Evolutionary conservation across 1,140 invertebrate species (phyloP).

Genomic region (Aphaenogaster floridana): DNA sequence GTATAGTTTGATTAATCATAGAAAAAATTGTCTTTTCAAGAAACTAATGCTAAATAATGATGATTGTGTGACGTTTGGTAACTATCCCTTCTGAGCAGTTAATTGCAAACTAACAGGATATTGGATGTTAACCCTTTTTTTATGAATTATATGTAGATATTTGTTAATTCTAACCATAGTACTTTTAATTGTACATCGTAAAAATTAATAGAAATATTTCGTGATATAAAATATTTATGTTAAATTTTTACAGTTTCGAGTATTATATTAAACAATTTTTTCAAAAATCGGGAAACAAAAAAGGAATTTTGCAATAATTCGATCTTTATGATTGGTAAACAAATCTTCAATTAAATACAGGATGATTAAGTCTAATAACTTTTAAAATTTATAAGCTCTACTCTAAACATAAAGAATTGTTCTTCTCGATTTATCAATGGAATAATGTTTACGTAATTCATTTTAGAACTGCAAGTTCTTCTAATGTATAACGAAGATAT

Average conservation of each 20-base stretch:
- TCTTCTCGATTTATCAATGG: not conserved
- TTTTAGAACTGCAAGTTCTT: not conserved
- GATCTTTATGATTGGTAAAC: not conserved
- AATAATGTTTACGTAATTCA: not conserved
- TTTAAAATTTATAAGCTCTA: not conserved
- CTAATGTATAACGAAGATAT: not conserved
- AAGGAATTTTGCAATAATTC: not conserved
- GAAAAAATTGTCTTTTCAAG: not conserved
- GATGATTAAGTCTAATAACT: not conserved
- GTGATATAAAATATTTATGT: no score
- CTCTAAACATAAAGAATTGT: not conserved
- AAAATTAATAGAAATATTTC: not conserved
- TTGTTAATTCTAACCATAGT: not conserved
- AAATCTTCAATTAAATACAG: not conserved
- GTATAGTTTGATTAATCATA: not conserved
- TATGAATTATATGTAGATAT: not conserved
- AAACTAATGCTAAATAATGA: not conserved
- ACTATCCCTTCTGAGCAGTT: not conserved
- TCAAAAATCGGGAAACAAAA: not conserved
- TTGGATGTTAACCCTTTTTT: conserved; percentile 1
- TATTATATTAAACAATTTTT: not conserved
- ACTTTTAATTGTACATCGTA: not conserved
- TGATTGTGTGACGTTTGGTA: not conserved
- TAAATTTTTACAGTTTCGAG: not conserved
- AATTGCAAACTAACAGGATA: not conserved